Evolutionary conservation across 2,797 vertebrate species (phyloP), one percentile per base, ranked within the genome.

Genomic region (Eulemur albifrons): DNA sequence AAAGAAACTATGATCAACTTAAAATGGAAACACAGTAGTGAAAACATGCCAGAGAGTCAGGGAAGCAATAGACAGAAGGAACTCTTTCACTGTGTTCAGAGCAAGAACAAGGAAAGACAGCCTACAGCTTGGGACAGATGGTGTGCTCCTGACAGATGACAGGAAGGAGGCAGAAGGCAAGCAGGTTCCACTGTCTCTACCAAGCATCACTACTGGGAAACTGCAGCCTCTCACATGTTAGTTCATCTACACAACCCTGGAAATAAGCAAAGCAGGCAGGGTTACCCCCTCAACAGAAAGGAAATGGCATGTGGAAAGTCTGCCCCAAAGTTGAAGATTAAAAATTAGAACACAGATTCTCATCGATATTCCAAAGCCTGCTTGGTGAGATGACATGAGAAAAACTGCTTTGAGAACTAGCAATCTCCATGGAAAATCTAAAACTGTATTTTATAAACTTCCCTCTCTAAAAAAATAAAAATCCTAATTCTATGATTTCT

Each of bases 61-160:
- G 57, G 94, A 96, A 95, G 67, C 85, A 94, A 84, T 4, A 97
- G 48, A 95, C 48, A 95, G 59, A 86, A 77, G 83, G 17, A 77
- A 38, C 38, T 94, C 90, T 61, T 67, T 75, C 91, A 90, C 81
- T 63, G 17, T 91, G 79, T 86, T 96, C 80, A 80, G 30, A 83
- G 70, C 21, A 93, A 84, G 67, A 85, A 88, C 38, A 89, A 65
- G 65, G 35, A 92, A 91, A 75, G 87, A 69, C 54, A 86, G 69
- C 43, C 83, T 90, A 79, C 89, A 89, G 79, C 73, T 85, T 13
- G 45, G 70, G 81, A 81, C 95, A 96, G 97, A 97, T 92, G 87
- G 96, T 50, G 15, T 2, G 4, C 45, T 83, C 83, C 57, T 70
- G 72, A 93, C 83, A 96, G 87, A 95, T 70, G 73, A 96, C 67